Evolutionary conservation across 1,140 invertebrate genomes (phyloP).

Genomic region (Leptinotarsa lineolata): DNA sequence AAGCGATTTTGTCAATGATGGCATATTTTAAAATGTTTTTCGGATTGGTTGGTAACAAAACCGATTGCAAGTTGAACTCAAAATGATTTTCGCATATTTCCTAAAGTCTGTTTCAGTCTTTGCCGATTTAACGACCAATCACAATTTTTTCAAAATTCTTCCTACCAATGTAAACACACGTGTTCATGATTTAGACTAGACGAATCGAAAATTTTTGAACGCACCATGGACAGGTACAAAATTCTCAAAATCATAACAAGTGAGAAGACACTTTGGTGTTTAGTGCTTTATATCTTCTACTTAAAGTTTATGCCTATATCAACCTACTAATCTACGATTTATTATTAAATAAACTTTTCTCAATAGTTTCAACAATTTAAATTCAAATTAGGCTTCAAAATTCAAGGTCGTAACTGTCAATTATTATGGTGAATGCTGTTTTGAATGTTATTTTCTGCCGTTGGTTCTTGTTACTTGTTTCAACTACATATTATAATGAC

Average conservation of each 20-base stretch:
- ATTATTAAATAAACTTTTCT: slow-evolving; percentile 31
- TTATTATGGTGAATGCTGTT: too few relatives aligned
- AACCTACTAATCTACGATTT: slow-evolving; percentile 24
- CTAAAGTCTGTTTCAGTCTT: slow-evolving; percentile 47
- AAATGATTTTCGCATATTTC: slow-evolving; percentile 33
- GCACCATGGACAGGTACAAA: slow-evolving; percentile 45
- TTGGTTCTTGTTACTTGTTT: too few relatives aligned
- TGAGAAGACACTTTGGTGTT: slow-evolving; percentile 54
- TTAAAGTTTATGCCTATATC: background rate
- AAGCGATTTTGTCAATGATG: slow-evolving; percentile 38
- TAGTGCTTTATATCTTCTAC: slow-evolving; percentile 26
- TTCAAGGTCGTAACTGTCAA: background rate
- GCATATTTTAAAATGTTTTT: slow-evolving; percentile 52
- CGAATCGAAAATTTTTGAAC: slow-evolving; percentile 25
- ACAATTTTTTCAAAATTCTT: slow-evolving; percentile 40
- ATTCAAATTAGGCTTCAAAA: slow-evolving; percentile 21
- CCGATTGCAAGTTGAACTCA: slow-evolving; percentile 11
- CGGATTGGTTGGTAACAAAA: slow-evolving; percentile 22
- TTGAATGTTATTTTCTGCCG: too few relatives aligned
- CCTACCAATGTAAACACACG: slow-evolving; percentile 34
- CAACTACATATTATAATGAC: too few relatives aligned
- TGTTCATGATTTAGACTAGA: slow-evolving; percentile 12
- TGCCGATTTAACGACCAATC: slow-evolving; percentile 44
- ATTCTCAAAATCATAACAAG: slow-evolving; percentile 31
- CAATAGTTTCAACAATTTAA: slow-evolving; percentile 22